Percentiles rank a stretch among this genome's conserved stretches.
These are phyloP conservation scores for Sepioteuthis lessoniana DNA, from an alignment of 2,888 invertebrate species.

Conservation along the genomic window DNA sequence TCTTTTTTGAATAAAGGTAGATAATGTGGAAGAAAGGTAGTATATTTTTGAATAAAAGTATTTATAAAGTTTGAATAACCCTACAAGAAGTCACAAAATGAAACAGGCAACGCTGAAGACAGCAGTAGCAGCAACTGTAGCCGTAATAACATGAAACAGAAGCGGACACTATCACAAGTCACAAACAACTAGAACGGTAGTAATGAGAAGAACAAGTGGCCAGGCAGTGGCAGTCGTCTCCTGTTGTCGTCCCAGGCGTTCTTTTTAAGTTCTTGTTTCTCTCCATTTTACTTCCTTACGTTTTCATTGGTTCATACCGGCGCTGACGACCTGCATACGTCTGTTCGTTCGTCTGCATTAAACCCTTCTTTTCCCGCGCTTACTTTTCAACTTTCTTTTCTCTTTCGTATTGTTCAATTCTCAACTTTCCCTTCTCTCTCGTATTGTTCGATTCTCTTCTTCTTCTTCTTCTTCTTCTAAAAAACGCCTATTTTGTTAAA, in stretches of 20 bases:
- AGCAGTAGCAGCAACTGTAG: neutral
- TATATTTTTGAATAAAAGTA: too few species aligned
- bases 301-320: neutral
- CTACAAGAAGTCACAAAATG: too few species aligned
- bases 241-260: neutral
- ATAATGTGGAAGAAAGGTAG: too few species aligned
- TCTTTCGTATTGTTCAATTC: neutral
- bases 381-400: neutral
- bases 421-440: neutral
- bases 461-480: neutral
- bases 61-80: too few species aligned
- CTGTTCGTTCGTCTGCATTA: neutral
- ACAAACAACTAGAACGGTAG: neutral
- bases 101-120: neutral
- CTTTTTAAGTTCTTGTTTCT: neutral
- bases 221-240: neutral
- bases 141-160: neutral
- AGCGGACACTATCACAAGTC: neutral
- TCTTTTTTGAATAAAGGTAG: too few species aligned
- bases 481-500: too few species aligned
- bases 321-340: neutral
- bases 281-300: neutral
- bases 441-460: neutral
- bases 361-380: neutral
- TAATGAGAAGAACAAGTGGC: neutral